Percentiles rank a stretch among this genome's conserved stretches.
Conservation (phyloP, 2,888 invertebrate genomes). For the Dasysyrphus tricinctus region DNA sequence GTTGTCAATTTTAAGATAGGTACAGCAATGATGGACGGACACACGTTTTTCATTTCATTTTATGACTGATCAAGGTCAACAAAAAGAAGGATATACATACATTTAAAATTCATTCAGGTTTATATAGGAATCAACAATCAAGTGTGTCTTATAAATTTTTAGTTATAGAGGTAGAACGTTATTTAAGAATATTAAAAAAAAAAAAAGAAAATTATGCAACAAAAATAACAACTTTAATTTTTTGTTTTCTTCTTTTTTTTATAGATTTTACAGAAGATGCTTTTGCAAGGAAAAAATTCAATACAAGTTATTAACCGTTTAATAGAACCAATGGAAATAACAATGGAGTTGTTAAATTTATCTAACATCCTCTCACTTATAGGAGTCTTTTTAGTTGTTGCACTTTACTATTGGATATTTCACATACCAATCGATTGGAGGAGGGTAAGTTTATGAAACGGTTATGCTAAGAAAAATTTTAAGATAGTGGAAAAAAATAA, state of each 20-base stretch:
- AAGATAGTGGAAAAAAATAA: no score
- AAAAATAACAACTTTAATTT: not conserved
- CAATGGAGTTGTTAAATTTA: constrained; percentile 41
- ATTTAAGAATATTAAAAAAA: not conserved
- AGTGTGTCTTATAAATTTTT: constrained; percentile 36
- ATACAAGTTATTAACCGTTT: constrained; percentile 41
- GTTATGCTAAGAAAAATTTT: not conserved
- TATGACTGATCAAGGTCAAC: constrained; percentile 54
- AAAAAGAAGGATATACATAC: not conserved
- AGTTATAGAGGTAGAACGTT: not conserved
- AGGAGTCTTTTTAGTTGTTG: not conserved
- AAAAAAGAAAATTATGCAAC: not conserved
- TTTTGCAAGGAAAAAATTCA: constrained; percentile 38
- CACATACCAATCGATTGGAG: constrained; percentile 65
- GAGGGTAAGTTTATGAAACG: constrained; percentile 47
- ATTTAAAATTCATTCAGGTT: constrained; percentile 16
- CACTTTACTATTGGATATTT: constrained; percentile 54
- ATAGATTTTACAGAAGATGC: constrained; percentile 47
- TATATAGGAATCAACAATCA: constrained; percentile 30
- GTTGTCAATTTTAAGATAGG: constrained; percentile 30
- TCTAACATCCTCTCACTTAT: constrained; percentile 9
- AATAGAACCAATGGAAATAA: constrained; percentile 47
- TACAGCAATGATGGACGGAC: not conserved
- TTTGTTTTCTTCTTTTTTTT: constrained; percentile 8
- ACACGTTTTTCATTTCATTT: constrained; percentile 27